Evolutionary conservation across 2,888 invertebrate species (phyloP).

Genomic region (Magallana nippona): DNA sequence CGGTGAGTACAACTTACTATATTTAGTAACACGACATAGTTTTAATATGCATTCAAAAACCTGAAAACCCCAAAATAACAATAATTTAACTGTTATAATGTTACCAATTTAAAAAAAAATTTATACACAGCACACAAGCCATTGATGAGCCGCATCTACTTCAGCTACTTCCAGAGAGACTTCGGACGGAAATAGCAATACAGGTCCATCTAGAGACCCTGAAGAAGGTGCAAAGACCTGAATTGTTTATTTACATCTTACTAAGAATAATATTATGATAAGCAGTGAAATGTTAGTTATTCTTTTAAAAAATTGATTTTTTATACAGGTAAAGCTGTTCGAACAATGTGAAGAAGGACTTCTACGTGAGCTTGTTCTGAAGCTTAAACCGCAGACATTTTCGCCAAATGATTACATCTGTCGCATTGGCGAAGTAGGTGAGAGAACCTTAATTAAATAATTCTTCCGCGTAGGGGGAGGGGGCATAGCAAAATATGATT

Average conservation of each 20-base stretch:
- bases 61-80: no score
- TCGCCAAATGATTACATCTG: conserved; percentile 76
- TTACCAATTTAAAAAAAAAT: no score
- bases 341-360: conserved; percentile 75
- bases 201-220: conserved; percentile 73
- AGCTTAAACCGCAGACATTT: conserved; percentile 72
- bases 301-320: background rate
- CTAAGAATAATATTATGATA: no score
- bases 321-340: conserved; percentile 72
- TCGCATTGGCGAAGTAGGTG: conserved; percentile 73
- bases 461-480: no score
- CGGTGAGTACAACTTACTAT: conserved; percentile 55
- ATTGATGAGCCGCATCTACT: conserved; percentile 70
- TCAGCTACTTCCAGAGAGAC: conserved; percentile 69
- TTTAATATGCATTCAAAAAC: no score
- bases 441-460: background rate
- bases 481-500: no score
- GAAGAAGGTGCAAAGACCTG: conserved; percentile 62
- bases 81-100: no score
- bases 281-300: no score
- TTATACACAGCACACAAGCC: conserved; percentile 69
- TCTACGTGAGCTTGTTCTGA: conserved; percentile 71
- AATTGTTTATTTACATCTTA: no score
- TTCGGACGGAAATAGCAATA: conserved; percentile 73
- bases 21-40: background rate